Evolutionary conservation across 1,140 invertebrate species (phyloP).

Genomic region (Formica selysi): DNA sequence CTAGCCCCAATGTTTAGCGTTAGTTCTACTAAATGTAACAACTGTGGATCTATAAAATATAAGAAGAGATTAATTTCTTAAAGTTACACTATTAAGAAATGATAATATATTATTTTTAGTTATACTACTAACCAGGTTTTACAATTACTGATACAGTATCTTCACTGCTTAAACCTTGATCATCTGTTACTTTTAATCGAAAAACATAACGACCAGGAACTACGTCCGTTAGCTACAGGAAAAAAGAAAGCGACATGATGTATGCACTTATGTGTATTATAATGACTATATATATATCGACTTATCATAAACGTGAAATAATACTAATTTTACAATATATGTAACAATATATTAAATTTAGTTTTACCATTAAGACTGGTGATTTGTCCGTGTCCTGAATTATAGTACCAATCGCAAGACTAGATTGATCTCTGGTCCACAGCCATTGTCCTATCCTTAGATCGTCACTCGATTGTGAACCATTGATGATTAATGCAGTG

Average conservation of each 20-base stretch:
- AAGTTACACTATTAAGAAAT: constrained; percentile 15
- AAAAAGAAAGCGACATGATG: constrained; percentile 67
- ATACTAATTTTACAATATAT: constrained; percentile 17
- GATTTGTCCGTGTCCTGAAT: constrained; percentile 91
- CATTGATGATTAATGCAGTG: constrained; percentile 93
- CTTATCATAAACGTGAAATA: neutral
- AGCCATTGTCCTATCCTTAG: constrained; percentile 93
- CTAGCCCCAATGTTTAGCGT: constrained; percentile 91
- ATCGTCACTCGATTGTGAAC: constrained; percentile 95
- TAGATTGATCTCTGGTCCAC: constrained; percentile 93
- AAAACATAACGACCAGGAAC: constrained; percentile 96
- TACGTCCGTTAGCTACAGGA: constrained; percentile 91
- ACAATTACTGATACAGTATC: constrained; percentile 95
- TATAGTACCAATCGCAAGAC: constrained; percentile 94
- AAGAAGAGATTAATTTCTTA: constrained; percentile 49
- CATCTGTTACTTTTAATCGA: constrained; percentile 94
- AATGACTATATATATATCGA: neutral
- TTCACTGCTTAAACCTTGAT: constrained; percentile 92
- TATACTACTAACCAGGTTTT: constrained; percentile 88
- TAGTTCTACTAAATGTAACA: constrained; percentile 93
- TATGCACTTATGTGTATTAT: neutral
- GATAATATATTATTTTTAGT: neutral
- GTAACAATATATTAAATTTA: neutral
- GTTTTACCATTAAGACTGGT: constrained; percentile 91
- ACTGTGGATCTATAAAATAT: constrained; percentile 88